Evolutionary conservation across 2,797 vertebrate species (phyloP).

Genomic region (Paguma larvata): DNA sequence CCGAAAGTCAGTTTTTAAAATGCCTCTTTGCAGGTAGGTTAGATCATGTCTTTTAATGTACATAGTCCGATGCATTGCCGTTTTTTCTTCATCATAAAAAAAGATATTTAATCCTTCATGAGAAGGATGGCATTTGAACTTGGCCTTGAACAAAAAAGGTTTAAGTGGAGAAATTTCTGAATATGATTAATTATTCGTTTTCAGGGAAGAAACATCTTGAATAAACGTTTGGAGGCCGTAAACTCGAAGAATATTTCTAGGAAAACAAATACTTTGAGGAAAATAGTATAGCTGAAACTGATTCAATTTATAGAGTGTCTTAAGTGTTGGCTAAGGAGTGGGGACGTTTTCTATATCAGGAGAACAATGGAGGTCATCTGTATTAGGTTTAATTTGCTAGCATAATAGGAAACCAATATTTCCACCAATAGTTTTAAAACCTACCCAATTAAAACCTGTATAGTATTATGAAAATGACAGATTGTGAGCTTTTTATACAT

Average conservation of each 20-base stretch:
- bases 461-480: conserved; percentile 64
- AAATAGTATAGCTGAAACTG: neutral
- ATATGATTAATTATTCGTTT: conserved; percentile 1
- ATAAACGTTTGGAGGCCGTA: neutral
- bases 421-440: conserved; percentile 62
- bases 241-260: conserved; percentile 6
- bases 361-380: neutral
- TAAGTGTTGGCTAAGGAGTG: neutral
- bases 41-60: neutral
- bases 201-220: neutral
- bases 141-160: neutral
- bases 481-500: conserved; percentile 76
- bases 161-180: neutral
- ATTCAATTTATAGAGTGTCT: neutral
- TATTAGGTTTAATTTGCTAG: conserved; percentile 18
- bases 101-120: neutral
- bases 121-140: neutral
- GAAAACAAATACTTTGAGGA: conserved; percentile 26
- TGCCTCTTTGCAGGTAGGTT: neutral
- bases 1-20: conserved; percentile 14
- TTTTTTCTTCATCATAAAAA: neutral
- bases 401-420: neutral
- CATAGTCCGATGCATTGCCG: too few species aligned
- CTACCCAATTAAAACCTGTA: conserved; percentile 63
- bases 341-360: neutral